Evolutionary conservation across 2,888 invertebrate species (phyloP).

Genomic region (Geophilus truncorum): DNA sequence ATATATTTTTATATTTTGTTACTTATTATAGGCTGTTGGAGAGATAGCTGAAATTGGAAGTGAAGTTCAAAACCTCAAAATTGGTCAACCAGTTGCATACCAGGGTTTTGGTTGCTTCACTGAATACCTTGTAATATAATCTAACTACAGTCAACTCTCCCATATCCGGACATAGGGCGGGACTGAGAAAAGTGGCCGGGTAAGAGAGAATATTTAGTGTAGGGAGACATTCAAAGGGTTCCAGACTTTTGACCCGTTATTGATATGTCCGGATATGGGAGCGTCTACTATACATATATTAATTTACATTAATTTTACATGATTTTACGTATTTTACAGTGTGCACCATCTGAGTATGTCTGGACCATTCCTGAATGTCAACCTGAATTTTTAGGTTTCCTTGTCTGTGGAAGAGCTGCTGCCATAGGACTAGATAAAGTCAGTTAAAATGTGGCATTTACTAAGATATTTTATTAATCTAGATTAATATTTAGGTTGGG

Average conservation of each 20-base stretch:
- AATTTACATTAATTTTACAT: too few species aligned
- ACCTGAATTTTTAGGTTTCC: conserved; percentile 43
- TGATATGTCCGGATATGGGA: too few species aligned
- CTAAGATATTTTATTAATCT: too few species aligned
- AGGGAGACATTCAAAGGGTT: too few species aligned
- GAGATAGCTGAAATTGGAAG: conserved; percentile 40
- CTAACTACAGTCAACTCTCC: too few species aligned
- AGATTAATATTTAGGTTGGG: neutral
- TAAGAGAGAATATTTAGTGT: too few species aligned
- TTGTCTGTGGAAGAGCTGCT: conserved; percentile 46
- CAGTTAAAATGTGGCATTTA: too few species aligned
- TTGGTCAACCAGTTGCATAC: conserved; percentile 43
- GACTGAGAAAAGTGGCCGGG: too few species aligned
- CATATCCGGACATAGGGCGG: too few species aligned
- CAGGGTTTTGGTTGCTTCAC: conserved; percentile 39
- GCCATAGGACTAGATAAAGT: conserved; percentile 45
- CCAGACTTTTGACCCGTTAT: too few species aligned
- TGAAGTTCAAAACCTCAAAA: conserved; percentile 36
- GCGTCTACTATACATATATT: too few species aligned
- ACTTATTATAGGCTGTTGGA: conserved; percentile 1
- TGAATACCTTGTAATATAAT: conserved; percentile 44
- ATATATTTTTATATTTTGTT: neutral
- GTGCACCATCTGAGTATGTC: conserved; percentile 40
- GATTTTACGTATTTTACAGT: conserved; percentile 40
- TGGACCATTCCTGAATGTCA: conserved; percentile 44